Evolutionary conservation across 1,140 invertebrate species (phyloP), one percentile per base, ranked within the genome.

Genomic region (Diprion similis): DNA sequence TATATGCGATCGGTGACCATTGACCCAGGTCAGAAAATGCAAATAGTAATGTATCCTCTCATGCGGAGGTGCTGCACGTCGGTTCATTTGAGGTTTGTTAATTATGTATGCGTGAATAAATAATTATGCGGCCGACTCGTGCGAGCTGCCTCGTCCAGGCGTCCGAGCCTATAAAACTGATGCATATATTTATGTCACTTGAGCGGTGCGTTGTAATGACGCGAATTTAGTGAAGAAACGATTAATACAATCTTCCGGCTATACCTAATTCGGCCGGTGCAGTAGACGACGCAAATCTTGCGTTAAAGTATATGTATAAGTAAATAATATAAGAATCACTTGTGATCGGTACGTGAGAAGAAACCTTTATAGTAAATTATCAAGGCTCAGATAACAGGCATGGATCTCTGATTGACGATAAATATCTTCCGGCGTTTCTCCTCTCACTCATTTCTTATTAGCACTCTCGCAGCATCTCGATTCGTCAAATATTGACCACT

Each of bases 11-110:
- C 37, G 18, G 69, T 70, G 37, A 72, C 74, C 74, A 67, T 75
- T 75, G 74, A 45, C 74, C 66, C 68, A 75, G 74, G 74, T 75
- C 66, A 75, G 71, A 72, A 75, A 75, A 72, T 71, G 73, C 73
- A 71, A 75, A 71, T 75, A 70, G 71, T 71, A 75, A 75, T 69
- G 48, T 64, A 74, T 64, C 15, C n/a, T 17, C 51, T 59, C 51
- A 59, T 17, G n/a, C 51, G 11, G 51, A 59, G 51, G 51, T 59
- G 51, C 18, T 18, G 37, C 66, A 45, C 66, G 37, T 68, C 17
- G 66, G 66, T 45, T 65, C 66, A 17, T 69, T 46, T 18, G 46
- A 37, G 46, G 71, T 70, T 75, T 46, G 70, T 75, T 75, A 75
- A 75, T 75, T 75, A 75, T 75, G 74, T 75, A 75, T 75, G 71